Base-by-base conservation (phyloP, 2,113 vertebrate species). In the Alligator mississippiensis region DNA sequence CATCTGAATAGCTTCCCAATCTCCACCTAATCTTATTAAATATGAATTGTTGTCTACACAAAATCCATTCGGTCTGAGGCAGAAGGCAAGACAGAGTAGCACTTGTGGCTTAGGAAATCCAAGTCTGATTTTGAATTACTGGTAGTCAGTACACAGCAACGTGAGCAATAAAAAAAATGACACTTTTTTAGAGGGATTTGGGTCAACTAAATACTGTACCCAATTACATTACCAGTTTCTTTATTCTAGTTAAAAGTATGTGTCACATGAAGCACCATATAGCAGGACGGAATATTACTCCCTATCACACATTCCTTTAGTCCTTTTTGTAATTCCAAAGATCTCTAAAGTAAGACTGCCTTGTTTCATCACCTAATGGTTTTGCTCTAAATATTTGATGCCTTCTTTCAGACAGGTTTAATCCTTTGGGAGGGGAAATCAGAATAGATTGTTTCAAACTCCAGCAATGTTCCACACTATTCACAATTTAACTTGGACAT, bases 201-300 rank as follows among this genome's bases (percentile, higher is more conserved):
- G 54, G 15, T 76, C 38, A 22, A 81, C 24, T 16, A 57, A 38
- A 19, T 75, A 70, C 55, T 62, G 22, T 72, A 74, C 47, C 66
- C 17, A 13, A 12, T 88, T 85, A 87, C 9, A 72, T 72, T 61
- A 17, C 12, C 9, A 86, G 11, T 22, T 62, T 25, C 3, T 68
- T 81, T 15, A 80, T 11, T 17, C 10, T 62, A 63, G 4, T 47
- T 82, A 6, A 81, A 78, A 34, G 61, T 2, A 81, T 24, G 15
- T 72, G 11, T 80, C 72, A 88, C 79, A 66, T 17, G 4, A 87
- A 89, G n/a, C 28, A 83, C 27, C 10, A n/a, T 30, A 78, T 1
- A 11, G 0, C 0, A 72, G 2, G 5, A 93, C 47, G 34, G 18
- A 11, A 47, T 19, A 11, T 3, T 60, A 30, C 13, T 88, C 3